Evolutionary conservation across 2,113 vertebrate genomes (phyloP).

Genomic region (Channa argus): DNA sequence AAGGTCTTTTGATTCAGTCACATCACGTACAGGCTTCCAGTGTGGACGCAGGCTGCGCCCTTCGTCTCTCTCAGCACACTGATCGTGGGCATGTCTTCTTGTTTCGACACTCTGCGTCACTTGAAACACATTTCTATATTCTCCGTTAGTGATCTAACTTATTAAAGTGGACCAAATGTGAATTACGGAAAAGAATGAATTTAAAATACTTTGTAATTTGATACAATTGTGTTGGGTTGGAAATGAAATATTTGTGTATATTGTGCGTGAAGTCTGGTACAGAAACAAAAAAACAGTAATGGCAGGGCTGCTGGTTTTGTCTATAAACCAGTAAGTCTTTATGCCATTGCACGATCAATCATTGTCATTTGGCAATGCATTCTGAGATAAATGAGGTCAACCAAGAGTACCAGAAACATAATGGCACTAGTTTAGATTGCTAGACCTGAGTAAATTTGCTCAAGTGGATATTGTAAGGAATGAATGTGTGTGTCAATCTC

Average conservation of each 20-base stretch:
- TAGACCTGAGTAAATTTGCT: neutral
- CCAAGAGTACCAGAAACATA: neutral
- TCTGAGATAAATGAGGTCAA: constrained; percentile 22
- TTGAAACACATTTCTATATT: neutral
- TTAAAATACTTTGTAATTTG: neutral
- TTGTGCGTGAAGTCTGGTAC: neutral
- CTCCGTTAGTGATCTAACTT: neutral
- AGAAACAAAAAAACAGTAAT: neutral
- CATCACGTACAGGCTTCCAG: constrained; percentile 13
- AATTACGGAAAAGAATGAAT: neutral
- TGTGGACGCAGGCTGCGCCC: constrained; percentile 3
- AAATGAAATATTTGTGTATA: neutral
- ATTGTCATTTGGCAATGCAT: constrained; percentile 21
- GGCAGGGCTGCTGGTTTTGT: neutral
- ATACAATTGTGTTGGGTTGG: neutral
- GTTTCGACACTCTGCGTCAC: neutral
- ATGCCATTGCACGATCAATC: constrained; percentile 19
- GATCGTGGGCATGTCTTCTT: constrained; percentile 2
- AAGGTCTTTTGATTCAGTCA: constrained; percentile 26
- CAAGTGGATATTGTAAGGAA: neutral
- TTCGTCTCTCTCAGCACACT: constrained; percentile 13
- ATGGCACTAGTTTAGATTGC: constrained; percentile 3
- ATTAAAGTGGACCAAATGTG: neutral
- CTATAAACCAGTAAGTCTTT: constrained; percentile 5
- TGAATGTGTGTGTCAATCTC: neutral